Percentiles rank a stretch among this genome's conserved stretches.
Evolutionary conservation across 37 sponge, comb jelly and placozoan species (phyloP).

Genomic region (Aphrocallistes beatrix): DNA sequence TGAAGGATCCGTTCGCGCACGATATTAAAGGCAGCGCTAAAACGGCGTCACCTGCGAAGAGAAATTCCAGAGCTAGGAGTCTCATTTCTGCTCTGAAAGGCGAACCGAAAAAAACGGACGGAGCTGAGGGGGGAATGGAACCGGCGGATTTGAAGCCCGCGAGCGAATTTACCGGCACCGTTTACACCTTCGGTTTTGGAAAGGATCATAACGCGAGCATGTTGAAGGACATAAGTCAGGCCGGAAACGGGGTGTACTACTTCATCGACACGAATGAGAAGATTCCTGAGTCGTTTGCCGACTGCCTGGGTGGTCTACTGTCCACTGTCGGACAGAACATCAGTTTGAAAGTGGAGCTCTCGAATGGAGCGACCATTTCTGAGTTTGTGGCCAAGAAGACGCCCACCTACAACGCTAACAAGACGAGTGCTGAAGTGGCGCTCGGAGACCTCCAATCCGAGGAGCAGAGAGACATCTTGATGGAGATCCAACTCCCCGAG

Average conservation of each 20-base stretch:
- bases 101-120: background rate
- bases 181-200: slow-evolving; percentile 88
- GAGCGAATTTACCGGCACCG: slow-evolving; percentile 58
- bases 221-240: slow-evolving; percentile 62
- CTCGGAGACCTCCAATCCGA: slow-evolving; percentile 86
- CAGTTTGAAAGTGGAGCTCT: slow-evolving; percentile 38
- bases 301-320: slow-evolving; percentile 82
- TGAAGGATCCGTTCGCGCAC: slow-evolving; percentile 36
- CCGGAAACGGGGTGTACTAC: slow-evolving; percentile 73
- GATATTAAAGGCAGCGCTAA: background rate
- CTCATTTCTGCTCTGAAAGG: background rate
- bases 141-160: background rate
- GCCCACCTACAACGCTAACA: slow-evolving; percentile 34
- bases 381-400: slow-evolving; percentile 45
- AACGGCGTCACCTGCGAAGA: background rate
- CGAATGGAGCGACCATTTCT: slow-evolving; percentile 33
- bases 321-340: slow-evolving; percentile 86
- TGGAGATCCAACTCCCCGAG: slow-evolving; percentile 52
- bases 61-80: background rate
- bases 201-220: slow-evolving; percentile 59
- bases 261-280: slow-evolving; percentile 79
- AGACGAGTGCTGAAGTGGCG: slow-evolving; percentile 42
- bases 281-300: slow-evolving; percentile 89
- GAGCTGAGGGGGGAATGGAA: background rate
- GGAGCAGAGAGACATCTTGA: slow-evolving; percentile 67